Evolutionary conservation across 2,797 vertebrate genomes (phyloP).

Genomic region (Sebastes umbrosus): DNA sequence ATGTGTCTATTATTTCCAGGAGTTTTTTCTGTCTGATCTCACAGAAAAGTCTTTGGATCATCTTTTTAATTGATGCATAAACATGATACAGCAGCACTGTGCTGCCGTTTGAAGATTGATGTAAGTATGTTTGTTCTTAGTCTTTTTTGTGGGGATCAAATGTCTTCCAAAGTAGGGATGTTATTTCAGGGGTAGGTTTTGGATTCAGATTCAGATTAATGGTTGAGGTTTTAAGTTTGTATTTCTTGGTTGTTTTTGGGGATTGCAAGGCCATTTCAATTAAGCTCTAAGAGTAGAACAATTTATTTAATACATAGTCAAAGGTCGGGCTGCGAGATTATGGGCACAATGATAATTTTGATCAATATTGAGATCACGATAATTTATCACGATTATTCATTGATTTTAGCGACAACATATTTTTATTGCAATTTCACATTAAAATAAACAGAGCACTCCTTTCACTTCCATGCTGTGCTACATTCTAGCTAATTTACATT

Average conservation of each 20-base stretch:
- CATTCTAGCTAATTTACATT: too few species aligned
- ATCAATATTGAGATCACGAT: too few species aligned
- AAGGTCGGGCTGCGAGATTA: too few species aligned
- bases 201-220: neutral
- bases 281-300: neutral
- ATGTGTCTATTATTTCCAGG: conserved; percentile 2
- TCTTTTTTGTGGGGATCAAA: neutral
- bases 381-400: too few species aligned
- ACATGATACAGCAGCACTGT: neutral
- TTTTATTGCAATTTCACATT: too few species aligned
- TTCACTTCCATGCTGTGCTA: too few species aligned
- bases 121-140: neutral
- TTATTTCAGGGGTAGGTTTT: neutral
- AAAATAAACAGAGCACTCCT: too few species aligned
- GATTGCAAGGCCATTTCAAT: neutral
- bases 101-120: neutral
- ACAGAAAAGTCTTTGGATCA: neutral
- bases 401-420: too few species aligned
- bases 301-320: neutral
- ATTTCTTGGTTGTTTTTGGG: neutral
- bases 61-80: neutral
- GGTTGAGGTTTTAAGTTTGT: neutral
- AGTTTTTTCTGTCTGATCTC: neutral
- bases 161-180: neutral
- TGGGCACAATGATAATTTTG: too few species aligned